These are phyloP conservation scores for Pentamera pediparva DNA, from an alignment of 53 echinoderm and acorn worm species.

Conservation along the genomic window DNA sequence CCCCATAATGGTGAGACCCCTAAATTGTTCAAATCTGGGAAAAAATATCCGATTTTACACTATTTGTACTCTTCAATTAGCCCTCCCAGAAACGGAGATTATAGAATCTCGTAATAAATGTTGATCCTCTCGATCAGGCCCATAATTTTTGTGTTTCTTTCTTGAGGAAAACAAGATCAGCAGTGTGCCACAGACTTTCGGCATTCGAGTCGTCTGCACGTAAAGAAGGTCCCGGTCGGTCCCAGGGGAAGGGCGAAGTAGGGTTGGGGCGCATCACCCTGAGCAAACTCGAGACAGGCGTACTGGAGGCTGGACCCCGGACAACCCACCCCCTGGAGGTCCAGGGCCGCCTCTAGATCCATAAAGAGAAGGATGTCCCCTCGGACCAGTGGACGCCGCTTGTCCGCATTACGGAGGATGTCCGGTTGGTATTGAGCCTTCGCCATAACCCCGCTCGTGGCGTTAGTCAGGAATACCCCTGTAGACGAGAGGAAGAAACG, in stretches of 20 bases:
- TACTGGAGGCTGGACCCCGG: not conserved
- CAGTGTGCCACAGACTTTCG: no score
- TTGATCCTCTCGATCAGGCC: no score
- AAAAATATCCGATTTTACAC: no score
- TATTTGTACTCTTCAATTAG: no score
- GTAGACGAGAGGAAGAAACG: no score
- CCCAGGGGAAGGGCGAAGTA: constrained; percentile 1
- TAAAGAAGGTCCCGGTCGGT: not conserved
- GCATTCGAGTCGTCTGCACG: not conserved
- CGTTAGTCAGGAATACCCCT: constrained; percentile 20
- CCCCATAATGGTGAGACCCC: no score
- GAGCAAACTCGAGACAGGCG: constrained; percentile 7
- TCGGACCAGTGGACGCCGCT: not conserved
- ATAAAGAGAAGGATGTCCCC: constrained; percentile 6
- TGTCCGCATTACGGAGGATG: not conserved
- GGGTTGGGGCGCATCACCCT: not conserved
- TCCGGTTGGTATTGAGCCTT: not conserved
- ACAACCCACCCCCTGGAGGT: constrained; percentile 2
- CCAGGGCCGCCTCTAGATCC: not conserved
- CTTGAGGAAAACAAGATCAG: no score
- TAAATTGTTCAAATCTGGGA: no score
- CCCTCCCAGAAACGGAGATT: no score
- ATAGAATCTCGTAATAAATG: no score
- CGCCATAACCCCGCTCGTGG: not conserved
- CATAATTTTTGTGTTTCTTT: no score